Evolutionary conservation across 2,113 vertebrate species (phyloP).

Genomic region (Pelusios castaneus): DNA sequence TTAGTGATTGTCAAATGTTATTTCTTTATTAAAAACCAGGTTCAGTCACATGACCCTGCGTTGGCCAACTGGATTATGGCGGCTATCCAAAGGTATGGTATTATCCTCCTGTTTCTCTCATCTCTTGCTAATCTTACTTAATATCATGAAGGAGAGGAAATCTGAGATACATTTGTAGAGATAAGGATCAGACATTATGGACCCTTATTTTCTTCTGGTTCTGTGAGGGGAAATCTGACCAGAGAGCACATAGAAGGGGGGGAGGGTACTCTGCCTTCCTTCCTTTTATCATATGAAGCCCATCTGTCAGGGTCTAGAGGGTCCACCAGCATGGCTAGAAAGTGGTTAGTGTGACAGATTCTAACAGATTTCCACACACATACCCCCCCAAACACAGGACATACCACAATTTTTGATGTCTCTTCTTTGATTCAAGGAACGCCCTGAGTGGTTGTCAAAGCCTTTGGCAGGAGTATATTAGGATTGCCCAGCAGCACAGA

Average conservation of each 20-base stretch:
- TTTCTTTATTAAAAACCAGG: neutral
- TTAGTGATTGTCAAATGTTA: neutral
- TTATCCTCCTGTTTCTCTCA: neutral
- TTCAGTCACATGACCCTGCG: neutral
- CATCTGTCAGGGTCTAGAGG: neutral
- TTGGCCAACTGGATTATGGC: neutral
- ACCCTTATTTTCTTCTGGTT: neutral
- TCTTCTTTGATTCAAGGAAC: neutral
- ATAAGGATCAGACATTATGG: neutral
- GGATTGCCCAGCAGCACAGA: neutral
- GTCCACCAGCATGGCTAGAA: neutral
- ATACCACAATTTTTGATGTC: neutral
- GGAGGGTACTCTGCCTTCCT: neutral
- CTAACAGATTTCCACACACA: neutral
- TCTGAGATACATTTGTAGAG: neutral
- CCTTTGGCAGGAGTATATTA: neutral
- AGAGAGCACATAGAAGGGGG: fast-evolving
- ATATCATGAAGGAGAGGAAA: neutral
- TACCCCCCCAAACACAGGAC: neutral
- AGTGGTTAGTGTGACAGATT: neutral
- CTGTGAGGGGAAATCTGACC: fast-evolving
- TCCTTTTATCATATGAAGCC: neutral
- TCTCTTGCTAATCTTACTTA: neutral
- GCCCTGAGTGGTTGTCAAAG: neutral
- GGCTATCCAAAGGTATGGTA: neutral